These are phyloP conservation scores for Anoplolepis gracilipes DNA, from an alignment of 1,140 invertebrate species.

Conservation along the genomic window DNA sequence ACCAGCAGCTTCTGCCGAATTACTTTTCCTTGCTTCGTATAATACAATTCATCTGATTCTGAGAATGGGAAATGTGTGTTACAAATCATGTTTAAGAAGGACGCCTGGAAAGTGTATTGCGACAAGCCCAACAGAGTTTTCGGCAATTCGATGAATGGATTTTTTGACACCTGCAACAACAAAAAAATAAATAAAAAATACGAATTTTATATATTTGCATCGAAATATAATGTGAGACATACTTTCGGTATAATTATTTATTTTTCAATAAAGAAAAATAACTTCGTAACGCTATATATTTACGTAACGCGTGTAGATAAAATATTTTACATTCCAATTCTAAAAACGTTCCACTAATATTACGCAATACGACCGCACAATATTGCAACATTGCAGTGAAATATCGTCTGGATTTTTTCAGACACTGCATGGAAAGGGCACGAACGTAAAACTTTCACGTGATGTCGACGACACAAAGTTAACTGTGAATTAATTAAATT, in stretches of 20 bases:
- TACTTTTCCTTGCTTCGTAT: conserved; percentile 75
- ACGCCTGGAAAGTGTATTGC: conserved; percentile 80
- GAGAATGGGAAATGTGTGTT: conserved; percentile 83
- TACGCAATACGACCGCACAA: not conserved
- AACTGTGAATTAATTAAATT: not conserved
- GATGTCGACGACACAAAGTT: not conserved
- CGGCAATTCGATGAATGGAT: conserved; percentile 81
- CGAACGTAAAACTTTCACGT: conserved; percentile 15
- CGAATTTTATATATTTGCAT: conserved; percentile 1
- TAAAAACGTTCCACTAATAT: not conserved
- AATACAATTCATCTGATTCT: conserved; percentile 70
- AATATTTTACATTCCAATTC: not conserved
- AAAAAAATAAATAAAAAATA: not conserved
- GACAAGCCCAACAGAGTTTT: conserved; percentile 83
- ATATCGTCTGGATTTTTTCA: not conserved
- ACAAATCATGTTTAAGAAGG: conserved; percentile 81
- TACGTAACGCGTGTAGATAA: too few species aligned
- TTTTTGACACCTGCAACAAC: conserved; percentile 79
- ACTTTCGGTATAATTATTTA: too few species aligned
- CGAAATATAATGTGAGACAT: not conserved
- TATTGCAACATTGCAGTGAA: not conserved
- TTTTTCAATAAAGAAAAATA: too few species aligned
- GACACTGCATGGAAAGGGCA: not conserved
- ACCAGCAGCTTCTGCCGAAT: conserved; percentile 81
- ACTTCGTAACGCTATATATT: too few species aligned